These are phyloP conservation scores for Meloidogyne floridensis DNA, from an alignment of 1,140 invertebrate genomes.

Conservation along the genomic window DNA sequence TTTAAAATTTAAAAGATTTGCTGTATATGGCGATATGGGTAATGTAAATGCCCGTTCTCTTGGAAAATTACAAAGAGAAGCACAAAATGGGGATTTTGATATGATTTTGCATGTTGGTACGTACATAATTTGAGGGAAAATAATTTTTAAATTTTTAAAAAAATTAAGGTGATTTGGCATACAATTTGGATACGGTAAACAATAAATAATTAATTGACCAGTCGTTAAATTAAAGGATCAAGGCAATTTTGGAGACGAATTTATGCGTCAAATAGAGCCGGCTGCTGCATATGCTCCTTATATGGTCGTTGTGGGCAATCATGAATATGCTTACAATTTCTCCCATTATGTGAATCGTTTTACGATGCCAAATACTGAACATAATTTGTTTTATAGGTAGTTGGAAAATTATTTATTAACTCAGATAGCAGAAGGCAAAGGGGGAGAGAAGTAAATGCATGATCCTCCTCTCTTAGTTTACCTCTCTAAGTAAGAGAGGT, in stretches of 20 bases:
- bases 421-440: too few relatives aligned
- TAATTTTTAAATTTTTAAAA: constrained; percentile 7
- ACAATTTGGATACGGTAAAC: constrained; percentile 68
- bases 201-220: not conserved
- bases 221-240: constrained; percentile 20
- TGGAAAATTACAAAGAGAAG: constrained; percentile 67
- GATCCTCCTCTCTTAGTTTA: too few relatives aligned
- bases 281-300: constrained; percentile 85
- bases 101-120: constrained; percentile 69
- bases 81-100: constrained; percentile 68
- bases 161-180: constrained; percentile 50
- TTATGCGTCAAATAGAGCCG: constrained; percentile 84
- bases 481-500: too few relatives aligned
- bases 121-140: not conserved
- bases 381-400: constrained; percentile 64
- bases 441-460: too few relatives aligned
- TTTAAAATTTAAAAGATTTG: constrained; percentile 55
- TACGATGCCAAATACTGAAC: constrained; percentile 48
- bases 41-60: constrained; percentile 69
- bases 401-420: not conserved
- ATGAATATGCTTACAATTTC: constrained; percentile 46
- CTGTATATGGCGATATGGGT: constrained; percentile 71
- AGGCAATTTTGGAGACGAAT: constrained; percentile 78
- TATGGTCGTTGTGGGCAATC: constrained; percentile 85
- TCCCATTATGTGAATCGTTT: constrained; percentile 50